Base-by-base conservation (phyloP, 2,113 vertebrate species). In the Rhinolophus ferrumequinum region DNA sequence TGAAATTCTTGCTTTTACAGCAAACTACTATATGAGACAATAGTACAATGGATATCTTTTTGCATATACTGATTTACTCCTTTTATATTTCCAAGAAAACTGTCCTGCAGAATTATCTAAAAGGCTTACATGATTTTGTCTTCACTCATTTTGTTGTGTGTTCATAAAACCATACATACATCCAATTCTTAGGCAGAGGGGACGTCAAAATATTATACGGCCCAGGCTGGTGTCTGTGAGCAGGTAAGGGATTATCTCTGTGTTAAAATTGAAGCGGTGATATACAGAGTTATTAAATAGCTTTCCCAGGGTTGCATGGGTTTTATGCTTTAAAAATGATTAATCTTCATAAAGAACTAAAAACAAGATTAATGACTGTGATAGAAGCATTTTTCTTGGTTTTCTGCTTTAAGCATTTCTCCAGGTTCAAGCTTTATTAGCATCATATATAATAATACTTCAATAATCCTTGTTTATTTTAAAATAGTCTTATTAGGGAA, bases 1-100 rank as follows among this genome's bases (percentile, higher is more conserved):
- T 94, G 47, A 96, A 94, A 96, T 96, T 97, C 93, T 94, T 44
- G 28, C 8, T 24, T 96, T 97, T 90, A 79, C 60, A 97, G 90
- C 97, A 94, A 93, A 77, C 35, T 16, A 82, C 52, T 79, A 73
- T 60, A 56, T 73, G 62, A 86, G 56, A 92, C 62, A 92, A 41
- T 83, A 88, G 60, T 86, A n/a, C 41, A 85, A 24, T 90, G 41
- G 44, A 58, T 90, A 66, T 72, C 58, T 95, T 88, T 92, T 76
- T 66, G 35, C 41, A 92, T 76, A 85, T 87, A 41, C 47, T 88
- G 41, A 94, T 66, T 81, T 87, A 56, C 28, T 95, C 47, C 21
- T 91, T 95, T 90, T 79, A 44, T 82, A 87, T 92, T 96, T 73
- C 41, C 18, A 84, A 89, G 58, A 87, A 80, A 79, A 79, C 58